Percentiles rank a stretch among this genome's conserved stretches.
These are phyloP conservation scores for Ptyas mucosa DNA, from an alignment of 2,113 vertebrate genomes.

Conservation along the genomic window DNA sequence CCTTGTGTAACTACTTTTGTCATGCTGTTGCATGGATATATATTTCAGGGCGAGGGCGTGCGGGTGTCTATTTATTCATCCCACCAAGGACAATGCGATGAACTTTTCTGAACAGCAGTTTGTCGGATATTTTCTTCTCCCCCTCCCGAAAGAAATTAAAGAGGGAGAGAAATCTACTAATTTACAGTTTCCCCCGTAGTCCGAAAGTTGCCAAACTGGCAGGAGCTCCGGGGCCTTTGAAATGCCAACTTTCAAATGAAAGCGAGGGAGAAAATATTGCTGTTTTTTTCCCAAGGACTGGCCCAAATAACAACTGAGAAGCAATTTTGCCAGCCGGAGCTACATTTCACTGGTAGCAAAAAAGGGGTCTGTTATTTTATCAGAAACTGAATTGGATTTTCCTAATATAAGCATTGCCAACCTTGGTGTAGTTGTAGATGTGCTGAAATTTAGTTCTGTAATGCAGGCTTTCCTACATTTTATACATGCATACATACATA, in stretches of 20 bases:
- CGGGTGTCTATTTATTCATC: conserved; percentile 9
- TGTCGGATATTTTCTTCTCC: not conserved
- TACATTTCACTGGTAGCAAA: conserved; percentile 26
- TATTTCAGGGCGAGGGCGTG: conserved; percentile 46
- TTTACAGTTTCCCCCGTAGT: conserved; percentile 58
- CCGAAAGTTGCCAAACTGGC: conserved; percentile 61
- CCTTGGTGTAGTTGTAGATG: not conserved
- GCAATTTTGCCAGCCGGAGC: conserved; percentile 41
- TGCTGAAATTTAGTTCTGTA: not conserved
- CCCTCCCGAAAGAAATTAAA: conserved; percentile 48
- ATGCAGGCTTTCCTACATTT: not conserved
- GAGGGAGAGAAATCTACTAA: conserved; percentile 57
- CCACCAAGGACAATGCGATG: conserved; percentile 34
- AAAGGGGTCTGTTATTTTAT: not conserved
- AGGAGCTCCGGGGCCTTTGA: conserved; percentile 53
- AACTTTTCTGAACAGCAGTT: conserved; percentile 39
- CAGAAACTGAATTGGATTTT: not conserved
- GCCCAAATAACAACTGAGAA: conserved; percentile 37
- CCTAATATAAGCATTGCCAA: not conserved
- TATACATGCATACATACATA: no score
- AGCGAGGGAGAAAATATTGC: conserved; percentile 50
- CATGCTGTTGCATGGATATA: conserved; percentile 36
- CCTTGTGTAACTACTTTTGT: conserved; percentile 50
- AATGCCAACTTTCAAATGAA: conserved; percentile 50
- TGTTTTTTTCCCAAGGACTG: conserved; percentile 42